phyloP scores from a whole-genome alignment of 2,797 vertebrate species.

The Emys orbicularis region DNA sequence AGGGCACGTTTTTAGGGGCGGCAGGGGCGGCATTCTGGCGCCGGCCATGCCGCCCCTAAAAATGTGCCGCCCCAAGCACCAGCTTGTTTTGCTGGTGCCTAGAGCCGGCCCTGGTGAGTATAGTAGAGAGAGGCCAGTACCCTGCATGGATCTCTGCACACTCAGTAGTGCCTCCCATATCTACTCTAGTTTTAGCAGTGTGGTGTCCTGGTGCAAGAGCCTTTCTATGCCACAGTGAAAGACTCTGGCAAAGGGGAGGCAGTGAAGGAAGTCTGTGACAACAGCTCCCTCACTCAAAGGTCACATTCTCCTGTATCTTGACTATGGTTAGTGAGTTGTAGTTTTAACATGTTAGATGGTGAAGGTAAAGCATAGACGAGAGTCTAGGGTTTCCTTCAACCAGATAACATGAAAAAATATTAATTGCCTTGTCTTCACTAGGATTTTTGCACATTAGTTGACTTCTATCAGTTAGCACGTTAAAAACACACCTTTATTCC shows the following conservation, averaged over 20 bases:
- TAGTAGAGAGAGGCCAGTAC: not conserved
- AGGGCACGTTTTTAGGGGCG: no score
- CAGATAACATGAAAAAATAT: not conserved
- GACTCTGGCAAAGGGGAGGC: not conserved
- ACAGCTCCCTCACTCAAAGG: not conserved
- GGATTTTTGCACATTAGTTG: not conserved
- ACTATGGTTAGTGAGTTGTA: not conserved
- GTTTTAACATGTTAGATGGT: not conserved
- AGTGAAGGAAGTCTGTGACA: not conserved
- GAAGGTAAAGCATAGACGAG: not conserved
- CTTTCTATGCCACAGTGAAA: not conserved
- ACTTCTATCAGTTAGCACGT: not conserved
- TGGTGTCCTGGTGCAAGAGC: no score
- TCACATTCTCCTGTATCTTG: not conserved
- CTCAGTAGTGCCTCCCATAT: not conserved
- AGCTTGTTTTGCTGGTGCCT: no score
- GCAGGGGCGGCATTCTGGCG: no score
- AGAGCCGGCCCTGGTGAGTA: not conserved
- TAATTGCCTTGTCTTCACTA: not conserved
- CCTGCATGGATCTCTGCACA: not conserved
- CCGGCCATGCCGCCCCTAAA: no score
- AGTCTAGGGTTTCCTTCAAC: not conserved
- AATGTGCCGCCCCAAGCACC: no score
- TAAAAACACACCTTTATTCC: not conserved
- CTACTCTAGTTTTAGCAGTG: not conserved